Conservation (phyloP, 2,888 invertebrate genomes). For the Lacanobia wlatinum region DNA sequence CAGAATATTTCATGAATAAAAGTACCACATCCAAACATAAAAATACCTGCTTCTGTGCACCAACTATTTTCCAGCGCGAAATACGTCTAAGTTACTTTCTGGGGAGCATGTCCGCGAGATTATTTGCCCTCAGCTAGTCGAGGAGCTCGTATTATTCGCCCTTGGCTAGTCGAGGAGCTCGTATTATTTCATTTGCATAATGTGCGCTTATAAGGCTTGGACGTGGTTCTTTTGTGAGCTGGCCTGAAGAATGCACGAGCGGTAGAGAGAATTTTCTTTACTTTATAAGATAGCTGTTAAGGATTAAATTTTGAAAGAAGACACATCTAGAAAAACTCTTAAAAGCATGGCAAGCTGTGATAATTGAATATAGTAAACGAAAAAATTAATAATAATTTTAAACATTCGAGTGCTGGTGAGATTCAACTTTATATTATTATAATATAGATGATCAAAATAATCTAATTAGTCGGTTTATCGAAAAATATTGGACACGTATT, state of each 20-base stretch:
- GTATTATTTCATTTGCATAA: constrained; percentile 59
- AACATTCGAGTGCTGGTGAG: too few species aligned
- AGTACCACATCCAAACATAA: constrained; percentile 19
- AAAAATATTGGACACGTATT: too few species aligned
- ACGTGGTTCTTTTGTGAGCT: constrained; percentile 25
- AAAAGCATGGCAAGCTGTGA: too few species aligned
- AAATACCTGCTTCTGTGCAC: not conserved
- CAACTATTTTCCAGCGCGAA: constrained; percentile 37
- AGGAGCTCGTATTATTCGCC: constrained; percentile 45
- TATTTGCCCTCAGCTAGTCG: constrained; percentile 27
- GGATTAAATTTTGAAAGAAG: not conserved
- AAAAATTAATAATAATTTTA: too few species aligned
- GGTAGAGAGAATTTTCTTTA: not conserved
- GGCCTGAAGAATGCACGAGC: constrained; percentile 3
- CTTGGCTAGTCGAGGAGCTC: constrained; percentile 27
- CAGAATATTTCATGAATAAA: too few species aligned
- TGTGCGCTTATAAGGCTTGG: constrained; percentile 38
- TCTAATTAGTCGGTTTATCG: too few species aligned
- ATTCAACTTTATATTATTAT: too few species aligned
- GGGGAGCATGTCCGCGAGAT: constrained; percentile 51
- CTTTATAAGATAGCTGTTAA: not conserved
- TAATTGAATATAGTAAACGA: too few species aligned
- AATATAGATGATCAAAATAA: too few species aligned
- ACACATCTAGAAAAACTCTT: too few species aligned
- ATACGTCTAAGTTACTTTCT: constrained; percentile 55